These are phyloP conservation scores for Rhea pennata DNA, from an alignment of 2,113 vertebrate genomes.

Conservation along the genomic window DNA sequence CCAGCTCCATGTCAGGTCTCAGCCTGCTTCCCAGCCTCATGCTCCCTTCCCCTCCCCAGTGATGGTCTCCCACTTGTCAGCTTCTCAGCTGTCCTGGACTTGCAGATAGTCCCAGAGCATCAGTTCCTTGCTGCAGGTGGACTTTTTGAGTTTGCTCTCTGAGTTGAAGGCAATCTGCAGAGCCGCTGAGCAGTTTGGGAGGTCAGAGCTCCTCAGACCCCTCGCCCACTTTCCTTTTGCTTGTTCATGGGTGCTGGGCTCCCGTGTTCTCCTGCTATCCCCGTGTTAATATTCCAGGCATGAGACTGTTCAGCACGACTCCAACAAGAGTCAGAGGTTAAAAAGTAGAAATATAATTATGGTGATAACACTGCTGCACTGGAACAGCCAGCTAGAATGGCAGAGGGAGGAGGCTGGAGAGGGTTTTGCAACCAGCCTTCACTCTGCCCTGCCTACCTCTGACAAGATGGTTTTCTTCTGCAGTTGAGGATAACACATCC, in stretches of 20 bases:
- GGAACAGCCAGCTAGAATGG: background rate
- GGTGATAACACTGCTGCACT: background rate
- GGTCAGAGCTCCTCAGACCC: background rate
- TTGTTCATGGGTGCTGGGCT: background rate
- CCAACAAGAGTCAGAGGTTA: background rate
- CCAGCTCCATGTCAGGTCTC: fast-evolving
- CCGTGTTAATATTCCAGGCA: background rate
- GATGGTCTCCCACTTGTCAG: background rate
- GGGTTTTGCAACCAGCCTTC: background rate
- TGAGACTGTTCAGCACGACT: background rate
- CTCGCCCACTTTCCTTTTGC: background rate
- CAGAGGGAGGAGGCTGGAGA: background rate
- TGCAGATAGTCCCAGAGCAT: background rate
- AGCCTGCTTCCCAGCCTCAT: background rate
- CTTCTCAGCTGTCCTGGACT: background rate
- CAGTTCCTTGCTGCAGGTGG: background rate
- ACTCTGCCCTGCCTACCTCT: background rate
- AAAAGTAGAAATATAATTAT: conserved; percentile 36
- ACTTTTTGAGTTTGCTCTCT: background rate
- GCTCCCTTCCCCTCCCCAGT: background rate
- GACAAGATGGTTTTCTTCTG: background rate
- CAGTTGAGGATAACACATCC: background rate
- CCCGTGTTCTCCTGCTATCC: background rate
- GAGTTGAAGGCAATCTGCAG: background rate
- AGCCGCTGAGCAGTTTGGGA: background rate